Base-by-base conservation (phyloP, 1,140 invertebrate species). In the Telenomus remus region DNA sequence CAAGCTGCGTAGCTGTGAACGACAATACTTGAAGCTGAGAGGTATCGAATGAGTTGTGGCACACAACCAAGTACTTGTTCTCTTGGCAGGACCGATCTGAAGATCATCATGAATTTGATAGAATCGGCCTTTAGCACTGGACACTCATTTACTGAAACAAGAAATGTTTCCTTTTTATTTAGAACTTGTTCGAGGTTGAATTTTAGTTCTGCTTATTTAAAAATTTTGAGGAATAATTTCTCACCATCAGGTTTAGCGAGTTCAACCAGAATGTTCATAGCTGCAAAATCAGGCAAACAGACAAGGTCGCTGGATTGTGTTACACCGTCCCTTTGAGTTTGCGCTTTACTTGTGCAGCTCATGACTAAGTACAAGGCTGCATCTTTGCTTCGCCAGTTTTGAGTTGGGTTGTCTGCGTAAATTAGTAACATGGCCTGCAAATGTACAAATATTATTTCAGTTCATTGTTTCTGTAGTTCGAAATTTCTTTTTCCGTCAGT, bases 61-160 rank as follows among this genome's bases (percentile, higher is more conserved):
- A 99, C 82, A 48, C 91, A 91, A 4, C 91, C 89, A 42, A 96
- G 81, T 2, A 97, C 87, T 19, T 94, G 88, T 71, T 96, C 93
- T 35, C 89, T 90, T 0, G 96, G 94, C 50, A 99, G 89, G 65
- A 98, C 91, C 79, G 94, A 95, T 61, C 98, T 91, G 85, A 99
- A 99, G 10, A 94, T 96, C 92, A 99, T 97, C 8, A 99, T 87
- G 85, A 97, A 99, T 85, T 99, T 99, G 14, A 99, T 94, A 7
- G 95, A 94, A 88, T 98, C 97, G 0, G 97, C 96, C 89, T 98
- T 98, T 12, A 99, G 87, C 11, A 99, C 96, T 1, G 97, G 96
- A 59, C 94, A 89, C 51, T 94, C 92, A 82, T 97, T 94, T 1
- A 97, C 96, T 95, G 88, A 70, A 83, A 72, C 73, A 61, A 19